These are phyloP conservation scores for Tolypeutes matacus DNA, from an alignment of 2,797 vertebrate species.

Conservation along the genomic window DNA sequence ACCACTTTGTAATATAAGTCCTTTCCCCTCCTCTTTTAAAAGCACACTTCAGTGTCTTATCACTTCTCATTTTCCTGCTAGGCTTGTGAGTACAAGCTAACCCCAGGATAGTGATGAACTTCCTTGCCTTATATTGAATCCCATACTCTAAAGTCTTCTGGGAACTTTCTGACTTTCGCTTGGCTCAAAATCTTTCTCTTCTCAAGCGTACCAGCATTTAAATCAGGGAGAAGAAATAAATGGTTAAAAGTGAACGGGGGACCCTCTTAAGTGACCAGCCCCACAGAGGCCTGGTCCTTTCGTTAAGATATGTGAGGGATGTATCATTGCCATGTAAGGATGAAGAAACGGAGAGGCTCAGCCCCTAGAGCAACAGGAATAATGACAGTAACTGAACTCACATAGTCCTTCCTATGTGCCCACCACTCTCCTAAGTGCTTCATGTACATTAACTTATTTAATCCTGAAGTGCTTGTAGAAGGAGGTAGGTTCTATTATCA, in stretches of 20 bases:
- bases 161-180: conserved; percentile 21
- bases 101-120: neutral
- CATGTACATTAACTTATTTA: neutral
- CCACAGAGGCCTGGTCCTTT: neutral
- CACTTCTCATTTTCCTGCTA: neutral
- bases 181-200: conserved; percentile 40
- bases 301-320: neutral
- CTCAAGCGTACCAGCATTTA: conserved; percentile 16
- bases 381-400: neutral
- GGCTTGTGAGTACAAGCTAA: neutral
- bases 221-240: conserved; percentile 12
- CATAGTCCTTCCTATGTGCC: neutral
- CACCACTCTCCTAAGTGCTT: neutral
- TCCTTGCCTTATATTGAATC: neutral
- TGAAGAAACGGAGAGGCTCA: neutral
- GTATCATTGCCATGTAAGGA: neutral
- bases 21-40: neutral
- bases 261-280: neutral
- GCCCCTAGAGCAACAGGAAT: neutral
- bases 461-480: neutral
- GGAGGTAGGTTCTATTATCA: neutral
- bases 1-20: neutral
- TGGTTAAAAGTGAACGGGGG: neutral
- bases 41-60: neutral
- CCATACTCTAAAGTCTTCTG: neutral